phyloP scores from a whole-genome alignment of 2,888 invertebrate species.

The Rhamphomyia laevipes region DNA sequence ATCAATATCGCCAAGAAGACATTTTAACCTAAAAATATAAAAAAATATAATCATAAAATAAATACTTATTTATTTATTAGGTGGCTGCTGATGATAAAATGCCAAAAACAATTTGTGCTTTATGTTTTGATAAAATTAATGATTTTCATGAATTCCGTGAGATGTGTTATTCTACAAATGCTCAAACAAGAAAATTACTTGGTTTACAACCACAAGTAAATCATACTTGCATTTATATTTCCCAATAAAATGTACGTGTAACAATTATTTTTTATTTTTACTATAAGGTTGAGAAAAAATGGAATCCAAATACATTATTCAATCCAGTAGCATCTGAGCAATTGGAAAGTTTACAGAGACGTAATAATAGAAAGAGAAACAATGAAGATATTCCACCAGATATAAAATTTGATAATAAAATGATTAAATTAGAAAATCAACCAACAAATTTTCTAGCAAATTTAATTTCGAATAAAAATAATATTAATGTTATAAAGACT shows the following conservation, averaged over 20 bases:
- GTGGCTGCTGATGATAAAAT: slow-evolving; percentile 45
- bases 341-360: too few relatives aligned
- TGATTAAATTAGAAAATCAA: slow-evolving; percentile 2
- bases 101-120: slow-evolving; percentile 48
- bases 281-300: too few relatives aligned
- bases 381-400: too few relatives aligned
- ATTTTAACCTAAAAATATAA: too few relatives aligned
- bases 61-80: slow-evolving; percentile 25
- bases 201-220: slow-evolving; percentile 25
- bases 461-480: background rate
- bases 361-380: too few relatives aligned
- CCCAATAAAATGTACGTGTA: background rate
- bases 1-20: too few relatives aligned
- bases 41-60: background rate
- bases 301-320: background rate
- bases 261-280: background rate
- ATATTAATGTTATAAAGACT: background rate
- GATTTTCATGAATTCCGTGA: slow-evolving; percentile 49
- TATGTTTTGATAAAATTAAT: slow-evolving; percentile 49
- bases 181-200: slow-evolving; percentile 37
- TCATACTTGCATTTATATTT: background rate
- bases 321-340: background rate
- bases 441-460: background rate
- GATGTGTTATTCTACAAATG: slow-evolving; percentile 44
- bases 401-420: background rate